Base-by-base conservation (phyloP, 2,888 invertebrate species). In the Leptopilina myrica region DNA sequence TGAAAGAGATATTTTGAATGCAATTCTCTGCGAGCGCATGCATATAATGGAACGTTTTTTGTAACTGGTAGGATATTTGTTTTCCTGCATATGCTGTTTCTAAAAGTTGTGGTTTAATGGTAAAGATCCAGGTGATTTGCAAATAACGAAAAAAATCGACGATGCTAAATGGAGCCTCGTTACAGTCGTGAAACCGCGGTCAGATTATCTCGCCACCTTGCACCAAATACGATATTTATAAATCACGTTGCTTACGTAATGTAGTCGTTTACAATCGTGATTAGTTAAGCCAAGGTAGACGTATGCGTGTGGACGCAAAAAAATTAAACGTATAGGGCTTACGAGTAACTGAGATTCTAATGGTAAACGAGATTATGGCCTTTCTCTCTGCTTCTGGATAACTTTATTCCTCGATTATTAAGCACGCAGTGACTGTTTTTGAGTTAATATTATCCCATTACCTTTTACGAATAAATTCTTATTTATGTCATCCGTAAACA, bases 151-250 rank as follows among this genome's bases (percentile, higher is more conserved):
- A 56, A 56, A 73, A 73, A 56, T 33, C 73, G 40, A 56, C 73
- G 73, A 73, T 73, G 73, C 56, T 56, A 73, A 73, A 59, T 56
- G 15, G 73, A 59, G 73, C 56, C 73, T 73, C 33, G 69, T 69
- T 69, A 53, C 53, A 73, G 73, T 73, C 73, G 56, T 73, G 73
- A 73, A 73, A 73, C 73, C 11, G 73, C 56, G 73, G 56, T 73
- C 73, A 33, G 73, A 73, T 73, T 73, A 73, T 73, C 73, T 73
- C 73, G 56, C 73, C 73, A 73, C 73, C 73, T 73, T 73, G 73
- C 73, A 56, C 73, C 56, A 73, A 73, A 73, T 73, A 73, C 73
- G 73, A 73, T 73, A 73, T 73, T 73, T 73, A 73, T 73, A 73
- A 73, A 73, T 73, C 73, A 73, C 73, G 26, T 33, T 26, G 56